These are phyloP conservation scores for Epinephelus moara DNA, from an alignment of 2,113 vertebrate genomes.

Conservation along the genomic window DNA sequence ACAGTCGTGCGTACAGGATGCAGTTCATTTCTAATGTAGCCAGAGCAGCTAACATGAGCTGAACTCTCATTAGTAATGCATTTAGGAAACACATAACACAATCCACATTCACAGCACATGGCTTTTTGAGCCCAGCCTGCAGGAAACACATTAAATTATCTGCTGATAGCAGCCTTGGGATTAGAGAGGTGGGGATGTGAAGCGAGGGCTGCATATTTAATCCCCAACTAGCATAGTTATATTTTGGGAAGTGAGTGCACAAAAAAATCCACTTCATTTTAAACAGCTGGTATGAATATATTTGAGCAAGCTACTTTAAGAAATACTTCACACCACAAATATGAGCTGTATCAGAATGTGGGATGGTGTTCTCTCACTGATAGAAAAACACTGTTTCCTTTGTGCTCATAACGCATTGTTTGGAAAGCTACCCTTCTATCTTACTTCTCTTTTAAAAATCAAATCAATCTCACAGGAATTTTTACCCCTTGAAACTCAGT, in stretches of 20 bases:
- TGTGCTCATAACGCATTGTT: too few species aligned
- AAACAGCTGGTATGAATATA: neutral
- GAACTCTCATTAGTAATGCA: slow-evolving; percentile 34
- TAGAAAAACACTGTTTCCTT: too few species aligned
- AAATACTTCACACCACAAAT: too few species aligned
- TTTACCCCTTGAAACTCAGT: too few species aligned
- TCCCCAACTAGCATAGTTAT: neutral
- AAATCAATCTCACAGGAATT: too few species aligned
- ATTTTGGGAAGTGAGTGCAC: neutral
- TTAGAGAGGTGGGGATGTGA: slow-evolving; percentile 7
- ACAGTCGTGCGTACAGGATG: neutral
- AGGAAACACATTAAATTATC: slow-evolving; percentile 43
- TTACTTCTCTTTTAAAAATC: too few species aligned
- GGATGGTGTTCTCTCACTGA: too few species aligned
- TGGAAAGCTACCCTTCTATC: too few species aligned
- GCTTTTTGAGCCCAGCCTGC: slow-evolving; percentile 34
- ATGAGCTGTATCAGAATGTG: too few species aligned
- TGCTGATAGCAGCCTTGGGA: slow-evolving; percentile 19
- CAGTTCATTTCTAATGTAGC: slow-evolving; percentile 12
- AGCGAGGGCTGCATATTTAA: neutral
- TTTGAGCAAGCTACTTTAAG: neutral
- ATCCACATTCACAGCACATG: slow-evolving; percentile 18
- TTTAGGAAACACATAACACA: slow-evolving; percentile 41
- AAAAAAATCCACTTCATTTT: too few species aligned
- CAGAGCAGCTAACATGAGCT: slow-evolving; percentile 15